Conservation (phyloP, 37 sponge, comb jelly and placozoan species). For the Cliona cf. orientalis region DNA sequence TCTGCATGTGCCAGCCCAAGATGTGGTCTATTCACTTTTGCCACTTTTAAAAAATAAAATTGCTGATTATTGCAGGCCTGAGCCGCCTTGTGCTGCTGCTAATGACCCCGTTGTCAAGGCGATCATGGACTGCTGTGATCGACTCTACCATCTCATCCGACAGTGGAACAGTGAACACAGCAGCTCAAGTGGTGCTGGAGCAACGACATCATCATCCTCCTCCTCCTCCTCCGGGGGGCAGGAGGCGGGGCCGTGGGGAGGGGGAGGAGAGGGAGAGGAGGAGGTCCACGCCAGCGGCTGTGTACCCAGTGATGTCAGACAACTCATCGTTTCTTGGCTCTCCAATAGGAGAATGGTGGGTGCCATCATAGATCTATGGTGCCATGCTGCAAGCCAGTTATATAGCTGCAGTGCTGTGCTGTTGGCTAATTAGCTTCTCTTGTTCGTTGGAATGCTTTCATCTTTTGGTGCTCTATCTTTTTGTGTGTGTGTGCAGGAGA, state of each 20-base stretch:
- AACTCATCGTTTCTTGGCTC: slow-evolving; percentile 47
- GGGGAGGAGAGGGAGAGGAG: neutral
- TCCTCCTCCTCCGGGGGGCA: neutral
- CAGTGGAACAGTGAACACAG: neutral
- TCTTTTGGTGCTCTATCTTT: neutral
- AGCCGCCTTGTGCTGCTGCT: neutral
- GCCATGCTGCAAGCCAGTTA: neutral
- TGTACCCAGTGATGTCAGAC: slow-evolving; percentile 17
- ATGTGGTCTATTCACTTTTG: too few species aligned
- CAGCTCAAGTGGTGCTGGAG: neutral
- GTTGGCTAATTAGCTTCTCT: neutral
- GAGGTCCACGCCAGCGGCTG: slow-evolving; percentile 20
- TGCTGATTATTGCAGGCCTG: neutral
- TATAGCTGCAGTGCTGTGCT: neutral
- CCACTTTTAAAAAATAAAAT: neutral
- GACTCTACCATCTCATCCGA: neutral
- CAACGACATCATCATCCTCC: neutral
- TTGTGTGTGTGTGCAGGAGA: neutral
- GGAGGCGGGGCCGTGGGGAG: neutral
- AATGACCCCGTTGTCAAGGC: slow-evolving; percentile 11
- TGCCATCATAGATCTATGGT: neutral
- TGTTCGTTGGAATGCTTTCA: neutral
- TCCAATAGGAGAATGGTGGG: slow-evolving; percentile 11
- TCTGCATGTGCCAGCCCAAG: too few species aligned
- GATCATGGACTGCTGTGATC: slow-evolving; percentile 13